Evolutionary conservation across 2,888 invertebrate genomes (phyloP).

Genomic region (Chirona hameri): DNA sequence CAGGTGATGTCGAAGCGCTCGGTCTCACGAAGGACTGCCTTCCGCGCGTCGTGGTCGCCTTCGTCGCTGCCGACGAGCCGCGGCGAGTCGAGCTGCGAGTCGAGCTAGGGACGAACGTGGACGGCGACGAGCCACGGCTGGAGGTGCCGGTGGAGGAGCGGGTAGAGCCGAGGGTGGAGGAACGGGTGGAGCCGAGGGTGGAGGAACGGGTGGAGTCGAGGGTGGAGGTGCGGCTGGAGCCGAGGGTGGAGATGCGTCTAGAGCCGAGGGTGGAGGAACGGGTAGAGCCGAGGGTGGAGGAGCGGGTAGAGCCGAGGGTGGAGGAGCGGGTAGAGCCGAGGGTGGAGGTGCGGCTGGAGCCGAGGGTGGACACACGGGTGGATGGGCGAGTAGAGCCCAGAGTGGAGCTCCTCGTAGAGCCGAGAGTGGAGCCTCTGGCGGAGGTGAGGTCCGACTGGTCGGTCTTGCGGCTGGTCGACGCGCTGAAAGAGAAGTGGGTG

Average conservation of each 20-base stretch:
- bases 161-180: neutral
- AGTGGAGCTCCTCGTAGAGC: neutral
- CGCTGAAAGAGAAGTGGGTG: neutral
- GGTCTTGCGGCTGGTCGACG: neutral
- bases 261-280: neutral
- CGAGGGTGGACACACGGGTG: neutral
- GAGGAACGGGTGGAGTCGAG: neutral
- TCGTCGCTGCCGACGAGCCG: neutral
- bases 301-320: neutral
- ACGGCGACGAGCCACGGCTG: neutral
- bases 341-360: neutral
- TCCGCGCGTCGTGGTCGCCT: neutral
- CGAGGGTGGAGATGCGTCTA: neutral
- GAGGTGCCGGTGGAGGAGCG: neutral
- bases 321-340: neutral
- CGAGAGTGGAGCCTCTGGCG: neutral
- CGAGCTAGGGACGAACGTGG: neutral
- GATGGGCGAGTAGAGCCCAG: neutral
- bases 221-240: neutral
- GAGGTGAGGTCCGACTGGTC: neutral
- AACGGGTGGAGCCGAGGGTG: neutral
- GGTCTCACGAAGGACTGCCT: constrained; percentile 1
- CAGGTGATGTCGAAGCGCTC: no score
- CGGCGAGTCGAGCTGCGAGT: neutral
- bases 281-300: neutral